Percentiles rank a stretch among this genome's conserved stretches.
phyloP scores from a whole-genome alignment of 92 coral and sea anemone genomes.

The Meandrina meandrites region DNA sequence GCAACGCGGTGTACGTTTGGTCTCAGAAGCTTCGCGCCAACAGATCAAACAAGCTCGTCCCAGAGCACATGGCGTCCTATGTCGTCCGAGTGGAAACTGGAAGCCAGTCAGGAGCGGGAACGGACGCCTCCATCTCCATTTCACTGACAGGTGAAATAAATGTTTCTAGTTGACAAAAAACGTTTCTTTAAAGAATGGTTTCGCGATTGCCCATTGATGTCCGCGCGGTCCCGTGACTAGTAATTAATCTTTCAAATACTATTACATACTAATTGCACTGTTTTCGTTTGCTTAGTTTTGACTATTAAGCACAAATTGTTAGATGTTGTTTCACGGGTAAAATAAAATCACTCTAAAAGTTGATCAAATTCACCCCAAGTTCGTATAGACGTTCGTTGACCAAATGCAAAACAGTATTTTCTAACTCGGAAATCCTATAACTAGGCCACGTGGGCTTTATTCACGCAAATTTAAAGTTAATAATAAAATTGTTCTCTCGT shows the following conservation, averaged over 20 bases:
- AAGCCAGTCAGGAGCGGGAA: slow-evolving; percentile 52
- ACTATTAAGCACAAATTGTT: too few relatives aligned
- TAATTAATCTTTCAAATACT: too few relatives aligned
- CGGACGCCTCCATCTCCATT: slow-evolving; percentile 53
- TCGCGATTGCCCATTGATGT: too few relatives aligned
- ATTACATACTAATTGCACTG: too few relatives aligned
- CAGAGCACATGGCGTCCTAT: slow-evolving; percentile 56
- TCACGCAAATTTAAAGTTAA: neutral
- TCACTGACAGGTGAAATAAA: slow-evolving; percentile 62
- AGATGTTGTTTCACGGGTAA: too few relatives aligned
- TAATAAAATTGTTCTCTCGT: neutral
- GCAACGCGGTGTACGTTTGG: slow-evolving; percentile 58
- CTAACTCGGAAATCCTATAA: neutral
- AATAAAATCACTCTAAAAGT: too few relatives aligned
- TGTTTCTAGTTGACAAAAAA: neutral
- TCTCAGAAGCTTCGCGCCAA: slow-evolving; percentile 60
- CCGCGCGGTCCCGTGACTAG: too few relatives aligned
- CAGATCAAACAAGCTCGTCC: slow-evolving; percentile 14
- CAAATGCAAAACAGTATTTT: neutral
- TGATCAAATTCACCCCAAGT: neutral
- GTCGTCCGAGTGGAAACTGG: slow-evolving; percentile 65
- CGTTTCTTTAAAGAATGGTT: neutral
- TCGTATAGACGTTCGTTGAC: neutral
- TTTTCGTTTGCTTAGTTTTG: too few relatives aligned
- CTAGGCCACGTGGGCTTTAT: neutral